Conservation (phyloP, 2,797 vertebrate species). For the Syngnathus acus region DNA sequence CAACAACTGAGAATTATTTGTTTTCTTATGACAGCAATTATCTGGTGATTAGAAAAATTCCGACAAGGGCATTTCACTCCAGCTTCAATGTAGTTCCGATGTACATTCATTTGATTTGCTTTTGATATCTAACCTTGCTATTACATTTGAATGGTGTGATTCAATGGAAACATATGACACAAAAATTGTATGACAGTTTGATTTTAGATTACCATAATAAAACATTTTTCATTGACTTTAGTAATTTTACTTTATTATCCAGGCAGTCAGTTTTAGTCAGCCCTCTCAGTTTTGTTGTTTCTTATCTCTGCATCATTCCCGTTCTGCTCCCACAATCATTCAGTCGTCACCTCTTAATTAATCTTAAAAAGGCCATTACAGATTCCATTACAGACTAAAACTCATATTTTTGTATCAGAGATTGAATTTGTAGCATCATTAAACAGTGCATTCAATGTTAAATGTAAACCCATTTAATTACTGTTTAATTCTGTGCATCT, state of each 20-base stretch:
- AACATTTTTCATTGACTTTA: neutral
- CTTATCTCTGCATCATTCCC: neutral
- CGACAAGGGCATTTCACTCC: neutral
- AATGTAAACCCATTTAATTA: neutral
- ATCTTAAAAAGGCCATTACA: slow-evolving; percentile 12
- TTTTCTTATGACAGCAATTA: neutral
- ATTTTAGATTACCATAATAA: neutral
- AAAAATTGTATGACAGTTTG: neutral
- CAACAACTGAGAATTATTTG: neutral
- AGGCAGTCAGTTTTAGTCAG: slow-evolving; percentile 8
- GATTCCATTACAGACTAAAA: slow-evolving; percentile 1
- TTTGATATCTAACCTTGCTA: neutral
- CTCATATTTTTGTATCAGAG: neutral
- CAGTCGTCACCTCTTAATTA: slow-evolving; percentile 18
- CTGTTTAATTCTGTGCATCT: neutral
- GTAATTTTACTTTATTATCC: slow-evolving; percentile 2
- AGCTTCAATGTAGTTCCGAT: too few species aligned
- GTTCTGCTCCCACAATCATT: slow-evolving; percentile 6
- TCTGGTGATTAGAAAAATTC: neutral
- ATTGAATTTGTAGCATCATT: neutral
- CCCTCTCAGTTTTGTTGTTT: slow-evolving; percentile 5
- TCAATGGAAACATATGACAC: neutral
- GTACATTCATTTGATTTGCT: neutral
- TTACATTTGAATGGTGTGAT: neutral
- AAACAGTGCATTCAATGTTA: neutral